Conservation (phyloP, 2,113 vertebrate species). For the Cnemophilus loriae region DNA sequence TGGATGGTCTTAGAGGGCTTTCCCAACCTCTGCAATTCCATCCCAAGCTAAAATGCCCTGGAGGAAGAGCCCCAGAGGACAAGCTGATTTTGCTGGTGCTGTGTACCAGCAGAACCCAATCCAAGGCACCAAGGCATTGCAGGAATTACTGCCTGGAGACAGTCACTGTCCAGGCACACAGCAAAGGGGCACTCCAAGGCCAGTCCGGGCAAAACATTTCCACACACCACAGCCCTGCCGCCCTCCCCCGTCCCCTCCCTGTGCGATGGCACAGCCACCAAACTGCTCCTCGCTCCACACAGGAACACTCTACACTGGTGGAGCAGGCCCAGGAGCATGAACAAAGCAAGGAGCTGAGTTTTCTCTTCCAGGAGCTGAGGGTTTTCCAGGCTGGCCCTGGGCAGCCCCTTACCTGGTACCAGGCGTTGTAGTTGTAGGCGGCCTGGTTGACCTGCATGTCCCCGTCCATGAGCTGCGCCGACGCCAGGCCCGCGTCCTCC, state of each 20-base stretch:
- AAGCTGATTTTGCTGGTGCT: background rate
- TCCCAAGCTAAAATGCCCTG: accelerated
- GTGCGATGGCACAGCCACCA: background rate
- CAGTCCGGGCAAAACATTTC: accelerated
- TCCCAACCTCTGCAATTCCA: background rate
- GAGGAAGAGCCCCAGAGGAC: background rate
- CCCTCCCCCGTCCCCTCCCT: background rate
- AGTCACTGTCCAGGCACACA: background rate
- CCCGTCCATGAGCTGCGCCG: conserved; percentile 75
- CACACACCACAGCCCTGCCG: background rate
- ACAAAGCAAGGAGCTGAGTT: accelerated
- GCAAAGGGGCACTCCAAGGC: accelerated
- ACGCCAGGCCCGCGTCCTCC: conserved; percentile 75
- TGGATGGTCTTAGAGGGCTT: background rate
- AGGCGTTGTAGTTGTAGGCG: conserved; percentile 92
- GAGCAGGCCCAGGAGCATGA: too few species aligned
- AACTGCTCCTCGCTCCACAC: background rate
- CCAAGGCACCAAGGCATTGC: accelerated
- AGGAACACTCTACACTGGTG: accelerated
- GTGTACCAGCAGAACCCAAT: background rate
- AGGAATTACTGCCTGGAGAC: background rate
- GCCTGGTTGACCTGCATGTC: conserved; percentile 86
- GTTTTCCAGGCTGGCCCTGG: background rate
- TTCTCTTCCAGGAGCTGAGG: accelerated
- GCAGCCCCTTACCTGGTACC: conserved; percentile 80